These are phyloP conservation scores for Apamea epomidion DNA, from an alignment of 2,888 invertebrate genomes.

Conservation along the genomic window DNA sequence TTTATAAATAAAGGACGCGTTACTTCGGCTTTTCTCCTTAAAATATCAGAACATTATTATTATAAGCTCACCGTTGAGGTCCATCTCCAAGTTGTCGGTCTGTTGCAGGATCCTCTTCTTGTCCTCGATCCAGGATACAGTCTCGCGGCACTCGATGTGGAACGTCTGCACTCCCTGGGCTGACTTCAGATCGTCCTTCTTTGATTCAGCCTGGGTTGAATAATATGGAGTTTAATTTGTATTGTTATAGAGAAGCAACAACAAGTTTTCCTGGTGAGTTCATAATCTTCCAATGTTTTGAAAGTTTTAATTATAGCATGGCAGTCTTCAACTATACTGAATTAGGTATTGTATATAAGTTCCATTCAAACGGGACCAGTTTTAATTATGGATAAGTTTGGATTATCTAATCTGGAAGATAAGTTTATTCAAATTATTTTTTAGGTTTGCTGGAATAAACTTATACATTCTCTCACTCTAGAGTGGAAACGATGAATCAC, in stretches of 20 bases:
- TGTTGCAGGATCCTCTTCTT: conserved; percentile 99
- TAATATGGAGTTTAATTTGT: background rate
- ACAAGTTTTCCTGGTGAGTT: background rate
- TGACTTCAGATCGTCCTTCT: conserved; percentile 98
- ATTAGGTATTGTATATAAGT: background rate
- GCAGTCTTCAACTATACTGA: background rate
- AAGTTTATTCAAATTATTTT: background rate
- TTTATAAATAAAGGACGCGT: background rate
- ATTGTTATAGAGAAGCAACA: background rate
- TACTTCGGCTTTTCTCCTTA: background rate
- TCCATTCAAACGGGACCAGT: background rate
- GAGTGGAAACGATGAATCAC: background rate
- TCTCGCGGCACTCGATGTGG: conserved; percentile 99
- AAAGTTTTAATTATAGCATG: background rate
- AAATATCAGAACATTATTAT: background rate
- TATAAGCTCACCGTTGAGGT: conserved; percentile 93
- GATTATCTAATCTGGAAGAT: background rate
- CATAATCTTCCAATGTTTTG: background rate
- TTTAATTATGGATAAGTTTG: background rate
- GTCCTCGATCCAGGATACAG: conserved; percentile 99
- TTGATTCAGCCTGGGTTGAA: conserved; percentile 94
- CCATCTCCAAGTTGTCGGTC: conserved; percentile 99
- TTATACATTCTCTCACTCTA: background rate
- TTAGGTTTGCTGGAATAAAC: too few species aligned
- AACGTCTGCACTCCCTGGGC: conserved; percentile 99